These are phyloP conservation scores for Rhincodon typus DNA, from an alignment of 2,797 vertebrate species.

Conservation along the genomic window DNA sequence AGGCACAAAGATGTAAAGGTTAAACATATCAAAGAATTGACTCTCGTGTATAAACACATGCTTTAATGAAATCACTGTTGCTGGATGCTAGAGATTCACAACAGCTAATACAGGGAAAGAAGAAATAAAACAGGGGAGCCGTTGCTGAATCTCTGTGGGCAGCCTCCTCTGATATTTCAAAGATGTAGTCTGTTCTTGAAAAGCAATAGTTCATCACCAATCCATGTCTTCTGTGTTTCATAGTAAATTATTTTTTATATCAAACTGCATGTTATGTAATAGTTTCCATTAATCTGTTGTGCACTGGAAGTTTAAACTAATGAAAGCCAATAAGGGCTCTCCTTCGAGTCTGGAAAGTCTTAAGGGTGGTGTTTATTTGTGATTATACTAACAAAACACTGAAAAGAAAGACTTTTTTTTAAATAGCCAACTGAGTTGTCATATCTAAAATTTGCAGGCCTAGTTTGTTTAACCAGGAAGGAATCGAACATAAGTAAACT, in stretches of 20 bases:
- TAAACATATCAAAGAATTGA: background rate
- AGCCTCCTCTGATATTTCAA: background rate
- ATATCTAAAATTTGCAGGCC: background rate
- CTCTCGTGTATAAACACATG: background rate
- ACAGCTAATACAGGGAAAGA: background rate
- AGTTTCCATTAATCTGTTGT: background rate
- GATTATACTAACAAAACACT: background rate
- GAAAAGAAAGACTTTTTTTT: background rate
- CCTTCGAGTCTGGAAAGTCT: background rate
- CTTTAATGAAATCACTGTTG: background rate
- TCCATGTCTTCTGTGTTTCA: background rate
- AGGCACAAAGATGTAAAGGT: background rate
- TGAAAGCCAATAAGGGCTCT: background rate
- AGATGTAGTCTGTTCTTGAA: background rate
- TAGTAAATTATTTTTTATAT: background rate
- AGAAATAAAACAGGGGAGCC: background rate
- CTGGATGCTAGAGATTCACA: background rate
- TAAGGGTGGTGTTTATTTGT: background rate
- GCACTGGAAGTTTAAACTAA: background rate
- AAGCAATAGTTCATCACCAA: background rate
- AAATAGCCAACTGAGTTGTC: background rate
- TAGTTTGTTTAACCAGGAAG: background rate
- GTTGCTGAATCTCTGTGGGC: background rate
- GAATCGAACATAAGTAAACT: background rate
- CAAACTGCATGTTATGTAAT: background rate